Percentiles rank a stretch among this genome's conserved stretches.
These are phyloP conservation scores for Sebastolobus alascanus DNA, from an alignment of 2,797 vertebrate species.

Conservation along the genomic window DNA sequence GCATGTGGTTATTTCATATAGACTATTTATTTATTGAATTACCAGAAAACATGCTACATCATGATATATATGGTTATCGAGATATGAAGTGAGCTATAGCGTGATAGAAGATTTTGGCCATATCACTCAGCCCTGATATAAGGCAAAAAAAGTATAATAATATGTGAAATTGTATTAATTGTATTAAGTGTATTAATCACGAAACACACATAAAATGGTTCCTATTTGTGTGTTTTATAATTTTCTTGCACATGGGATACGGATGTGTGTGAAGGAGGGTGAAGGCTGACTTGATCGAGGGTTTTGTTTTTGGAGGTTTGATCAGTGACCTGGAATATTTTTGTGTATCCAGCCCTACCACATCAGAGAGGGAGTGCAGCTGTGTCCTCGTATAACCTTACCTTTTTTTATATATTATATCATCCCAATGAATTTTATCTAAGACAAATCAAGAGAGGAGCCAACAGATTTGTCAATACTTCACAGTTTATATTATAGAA, in stretches of 20 bases:
- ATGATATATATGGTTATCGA: too few species aligned
- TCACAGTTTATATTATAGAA: background rate
- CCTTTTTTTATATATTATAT: constrained; percentile 40
- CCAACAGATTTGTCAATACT: background rate
- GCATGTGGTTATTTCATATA: too few species aligned
- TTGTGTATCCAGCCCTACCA: constrained; percentile 73
- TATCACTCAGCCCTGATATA: too few species aligned
- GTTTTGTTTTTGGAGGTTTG: constrained; percentile 78
- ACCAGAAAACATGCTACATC: too few species aligned
- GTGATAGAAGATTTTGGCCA: too few species aligned
- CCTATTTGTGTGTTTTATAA: constrained; percentile 12
- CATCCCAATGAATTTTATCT: constrained; percentile 19
- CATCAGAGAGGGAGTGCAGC: constrained; percentile 71
- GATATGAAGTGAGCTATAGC: too few species aligned
- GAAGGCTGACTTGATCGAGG: constrained; percentile 47
- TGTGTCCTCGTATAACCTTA: constrained; percentile 81
- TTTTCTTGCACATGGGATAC: background rate
- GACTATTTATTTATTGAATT: too few species aligned
- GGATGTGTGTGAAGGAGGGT: constrained; percentile 7
- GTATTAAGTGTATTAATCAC: background rate
- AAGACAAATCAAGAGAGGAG: constrained; percentile 15
- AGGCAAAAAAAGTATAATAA: background rate
- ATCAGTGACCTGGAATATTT: constrained; percentile 83
- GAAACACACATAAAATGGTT: background rate
- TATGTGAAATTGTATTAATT: too few species aligned